Evolutionary conservation across 2,797 vertebrate genomes (phyloP), one percentile per base, ranked within the genome.

Genomic region (Choloepus didactylus): DNA sequence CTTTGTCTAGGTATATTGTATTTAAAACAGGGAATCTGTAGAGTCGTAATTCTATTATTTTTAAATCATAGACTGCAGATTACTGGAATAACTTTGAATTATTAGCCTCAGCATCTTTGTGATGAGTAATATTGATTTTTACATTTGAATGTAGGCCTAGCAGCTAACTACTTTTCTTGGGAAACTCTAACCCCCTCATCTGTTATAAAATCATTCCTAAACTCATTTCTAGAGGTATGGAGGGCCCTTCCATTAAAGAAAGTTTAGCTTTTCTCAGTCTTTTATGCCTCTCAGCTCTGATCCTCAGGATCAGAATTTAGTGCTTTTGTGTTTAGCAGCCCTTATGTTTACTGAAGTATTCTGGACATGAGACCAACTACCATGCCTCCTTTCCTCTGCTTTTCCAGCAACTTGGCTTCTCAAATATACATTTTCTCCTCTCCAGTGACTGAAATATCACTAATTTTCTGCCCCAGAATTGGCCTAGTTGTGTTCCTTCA

Each of bases 281-380:
- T 16, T 54, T 60, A 27, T 49, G 18, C 31, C 38, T 27, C 14
- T 6, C 11, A n/a, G n/a, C 67, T 79, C 70, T 90, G 49, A 69
- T 83, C 66, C 35, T 69, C 6, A 7, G 18, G 31, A 35, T 89
- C 59, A 75, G 51, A 72, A 66, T 70, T 89, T 35, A 25, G 6
- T 95, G n/a, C 35, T 76, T 88, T 92, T 95, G 12, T 75, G 25
- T 87, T 87, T 15, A 85, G 35, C 38, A 38, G 51, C 70, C 6
- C 27, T 76, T 80, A 4, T 8, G 21, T 62, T 91, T 89, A 70
- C n/a, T 72, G 56, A 89, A 38, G 41, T 60, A 60, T 66, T 96
- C 54, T 85, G 38, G 60, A 73, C 46, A 2, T 89, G 67, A 62
- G 25, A 79, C 56, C 31, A 79, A 18, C 44, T 80, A 38, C 77